These are phyloP conservation scores for Equus quagga DNA, from an alignment of 2,113 vertebrate species.

Conservation along the genomic window DNA sequence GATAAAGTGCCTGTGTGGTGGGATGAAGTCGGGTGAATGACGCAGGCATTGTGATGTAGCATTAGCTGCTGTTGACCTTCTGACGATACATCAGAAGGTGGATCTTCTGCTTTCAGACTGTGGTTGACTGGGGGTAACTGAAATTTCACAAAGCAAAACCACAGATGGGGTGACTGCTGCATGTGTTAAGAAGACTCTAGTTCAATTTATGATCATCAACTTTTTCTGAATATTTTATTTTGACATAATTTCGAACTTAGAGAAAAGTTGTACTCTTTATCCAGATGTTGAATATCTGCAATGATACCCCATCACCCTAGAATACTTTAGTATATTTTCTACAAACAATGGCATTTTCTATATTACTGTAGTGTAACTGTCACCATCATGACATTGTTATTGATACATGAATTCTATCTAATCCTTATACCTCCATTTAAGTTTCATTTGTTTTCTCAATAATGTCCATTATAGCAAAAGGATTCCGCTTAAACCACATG, in stretches of 20 bases:
- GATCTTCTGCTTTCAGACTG: too few species aligned
- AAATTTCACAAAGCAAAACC: too few species aligned
- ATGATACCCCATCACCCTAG: background rate
- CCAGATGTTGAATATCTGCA: background rate
- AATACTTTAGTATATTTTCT: background rate
- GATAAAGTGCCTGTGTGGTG: too few species aligned
- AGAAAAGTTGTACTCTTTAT: background rate
- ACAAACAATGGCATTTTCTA: background rate
- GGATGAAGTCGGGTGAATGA: too few species aligned
- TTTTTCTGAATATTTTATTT: conserved; percentile 13
- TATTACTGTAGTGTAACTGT: background rate
- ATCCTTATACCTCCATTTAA: background rate
- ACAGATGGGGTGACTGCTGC: too few species aligned
- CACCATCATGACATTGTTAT: background rate
- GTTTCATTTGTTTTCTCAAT: background rate
- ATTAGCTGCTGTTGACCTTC: too few species aligned
- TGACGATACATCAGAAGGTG: too few species aligned
- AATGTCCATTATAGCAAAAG: background rate
- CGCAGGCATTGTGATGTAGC: too few species aligned
- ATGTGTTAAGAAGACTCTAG: background rate
- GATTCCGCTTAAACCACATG: background rate
- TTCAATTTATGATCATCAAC: background rate
- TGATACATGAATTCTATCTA: background rate
- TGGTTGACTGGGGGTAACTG: too few species aligned
- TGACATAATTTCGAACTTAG: conserved; percentile 25